A percentile compares a stretch with the other conserved stretches of the same genome.
Conservation (phyloP, 2,797 vertebrate species). For the Chanos chanos region DNA sequence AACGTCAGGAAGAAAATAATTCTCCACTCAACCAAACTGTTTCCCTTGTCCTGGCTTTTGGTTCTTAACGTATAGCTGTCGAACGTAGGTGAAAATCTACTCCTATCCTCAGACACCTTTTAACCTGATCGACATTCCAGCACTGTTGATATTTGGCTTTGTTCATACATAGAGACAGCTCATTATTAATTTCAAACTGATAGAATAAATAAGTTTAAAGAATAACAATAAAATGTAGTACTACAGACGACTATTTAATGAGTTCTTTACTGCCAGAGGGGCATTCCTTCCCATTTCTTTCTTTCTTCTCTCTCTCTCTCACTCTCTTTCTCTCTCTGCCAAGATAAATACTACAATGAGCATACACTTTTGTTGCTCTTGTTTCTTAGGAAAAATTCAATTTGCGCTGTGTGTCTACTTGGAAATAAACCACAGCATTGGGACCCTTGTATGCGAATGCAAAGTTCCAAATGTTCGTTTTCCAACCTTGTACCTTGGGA, state of each 20-base stretch:
- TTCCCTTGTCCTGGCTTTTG: no score
- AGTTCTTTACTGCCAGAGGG: constrained; percentile 30
- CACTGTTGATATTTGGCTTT: no score
- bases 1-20: no score
- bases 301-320: constrained; percentile 21
- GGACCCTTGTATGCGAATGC: constrained; percentile 42
- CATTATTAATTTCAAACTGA: no score
- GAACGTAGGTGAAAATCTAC: no score
- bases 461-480: background rate
- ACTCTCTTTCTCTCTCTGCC: constrained; percentile 14
- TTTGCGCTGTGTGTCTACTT: constrained; percentile 37
- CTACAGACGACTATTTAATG: constrained; percentile 20
- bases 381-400: constrained; percentile 58
- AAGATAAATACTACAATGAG: constrained; percentile 46
- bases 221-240: constrained; percentile 16
- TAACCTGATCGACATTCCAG: no score
- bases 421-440: constrained; percentile 47
- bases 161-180: no score
- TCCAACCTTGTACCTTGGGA: no score
- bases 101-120: no score
- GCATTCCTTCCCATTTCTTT: constrained; percentile 28
- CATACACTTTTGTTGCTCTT: constrained; percentile 35
- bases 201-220: no score
- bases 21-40: no score
- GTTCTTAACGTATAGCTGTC: no score